Evolutionary conservation across 2,797 vertebrate genomes (phyloP), one percentile per base, ranked within the genome.

Genomic region (Coranthus polyacanthus): DNA sequence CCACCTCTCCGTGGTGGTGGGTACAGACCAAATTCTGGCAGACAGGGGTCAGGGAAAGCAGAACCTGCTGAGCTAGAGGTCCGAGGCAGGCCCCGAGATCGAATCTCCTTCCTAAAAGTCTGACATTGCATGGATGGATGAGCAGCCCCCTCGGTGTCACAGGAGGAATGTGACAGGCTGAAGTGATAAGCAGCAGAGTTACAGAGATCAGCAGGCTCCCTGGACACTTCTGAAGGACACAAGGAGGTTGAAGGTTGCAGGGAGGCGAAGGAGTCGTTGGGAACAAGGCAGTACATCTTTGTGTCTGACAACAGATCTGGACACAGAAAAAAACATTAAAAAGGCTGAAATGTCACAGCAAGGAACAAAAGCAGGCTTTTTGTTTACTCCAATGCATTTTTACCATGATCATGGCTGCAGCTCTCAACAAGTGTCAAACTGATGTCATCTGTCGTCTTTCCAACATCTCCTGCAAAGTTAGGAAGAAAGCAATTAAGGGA

Each of bases 251-350:
- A 98, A n/a, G 97, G 96, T 90, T 98, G 97, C 92, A 98, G 92
- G 86, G 97, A 99, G 79, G 97, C 94, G 90, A 98, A 99, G 36
- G 98, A 99, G 90, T 98, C 97, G 17, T 97, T 97, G 90, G 97
- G 96, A 82, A 98, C 94, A 69, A 98, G 94, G 91, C 95, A 97
- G 91, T 96, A 97, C 92, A 98, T 96, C 94, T 98, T 98, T 81
- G 95, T 91, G 80, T 99, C 97, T 7, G 94, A 92, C 62, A 95
- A 93, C 91, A 99, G 89, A 94, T 98, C 98, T 99, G 32, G 44
- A 75, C 7, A 67, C 8, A 75, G 8, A 47, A 57, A 18, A 51
- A 16, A 44, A 61, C 20, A 21, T 39, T 32, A 24, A 74, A 3
- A 12, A 24, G 1, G 1, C 4, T 5, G 12, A 62, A 22, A 62